Evolutionary conservation across 2,797 vertebrate species (phyloP), one percentile per base, ranked within the genome.

Genomic region (Picus viridis): DNA sequence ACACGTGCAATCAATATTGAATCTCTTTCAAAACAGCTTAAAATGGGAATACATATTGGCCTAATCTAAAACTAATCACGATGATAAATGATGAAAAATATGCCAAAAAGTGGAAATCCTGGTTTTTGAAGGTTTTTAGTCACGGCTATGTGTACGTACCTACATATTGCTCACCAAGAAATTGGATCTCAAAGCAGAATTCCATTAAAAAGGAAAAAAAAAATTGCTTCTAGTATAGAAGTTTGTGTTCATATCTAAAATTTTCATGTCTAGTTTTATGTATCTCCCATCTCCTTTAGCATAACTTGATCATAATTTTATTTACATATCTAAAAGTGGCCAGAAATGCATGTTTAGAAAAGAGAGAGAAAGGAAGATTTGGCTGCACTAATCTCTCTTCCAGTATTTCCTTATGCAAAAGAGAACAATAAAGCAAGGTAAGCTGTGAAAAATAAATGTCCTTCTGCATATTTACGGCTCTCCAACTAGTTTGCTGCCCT

Each of bases 1-100:
- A 96, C 92, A 93, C 89, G 39, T 96, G 92, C 91, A 94, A 89
- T 94, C 93, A 93, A 95, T 96, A 95, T 74, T 92, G 87, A 88
- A 80, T 82, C 84, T 90, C 80, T 91, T 91, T 95, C 89, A 92
- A 94, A 96, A 92, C 83, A 92, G 53, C 71, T 91, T 94, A 94
- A 95, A 95, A 93, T 91, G 83, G 80, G 62, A 92, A 95, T 95
- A 90, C 88, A 83, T 95, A 79, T 77, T 95, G 90, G 79, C 79
- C 89, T 86, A 96, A 94, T 95, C 89, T 95, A 91, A 96, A 94
- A 76, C 65, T 92, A 93, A 94, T 95, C 92, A 84, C 62, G 65
- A 93, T 92, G 89, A 94, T 92, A 92, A 93, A 94, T 88, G 86
- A 87, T 90, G 84, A 83, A 91, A 95, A 94, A 95, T 82, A 88